A percentile compares a stretch with the other conserved stretches of the same genome.
Evolutionary conservation across 2,113 vertebrate genomes (phyloP).

Genomic region (Naja naja): DNA sequence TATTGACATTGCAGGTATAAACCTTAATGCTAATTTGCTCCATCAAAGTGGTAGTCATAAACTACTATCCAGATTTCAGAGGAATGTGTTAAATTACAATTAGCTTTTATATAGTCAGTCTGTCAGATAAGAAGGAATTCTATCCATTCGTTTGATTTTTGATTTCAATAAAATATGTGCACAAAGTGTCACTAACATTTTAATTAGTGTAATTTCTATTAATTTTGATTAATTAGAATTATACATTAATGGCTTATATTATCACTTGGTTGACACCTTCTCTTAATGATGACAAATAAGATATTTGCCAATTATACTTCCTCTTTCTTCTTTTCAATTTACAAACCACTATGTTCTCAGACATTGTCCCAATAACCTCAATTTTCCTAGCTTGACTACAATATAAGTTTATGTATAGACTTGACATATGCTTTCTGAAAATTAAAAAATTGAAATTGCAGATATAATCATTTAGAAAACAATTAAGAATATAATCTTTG

Average conservation of each 20-base stretch:
- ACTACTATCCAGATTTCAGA: background rate
- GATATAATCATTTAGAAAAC: background rate
- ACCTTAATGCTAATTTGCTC: background rate
- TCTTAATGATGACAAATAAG: background rate
- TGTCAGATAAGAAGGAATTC: background rate
- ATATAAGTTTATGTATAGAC: background rate
- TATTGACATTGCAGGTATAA: background rate
- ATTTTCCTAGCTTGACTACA: background rate
- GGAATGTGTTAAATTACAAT: background rate
- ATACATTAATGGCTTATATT: background rate
- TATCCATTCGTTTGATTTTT: background rate
- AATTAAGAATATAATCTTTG: background rate
- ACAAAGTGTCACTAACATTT: background rate
- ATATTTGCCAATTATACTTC: background rate
- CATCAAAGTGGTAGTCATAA: background rate
- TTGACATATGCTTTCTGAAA: background rate
- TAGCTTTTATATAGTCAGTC: background rate
- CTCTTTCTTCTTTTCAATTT: background rate
- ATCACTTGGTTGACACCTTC: background rate
- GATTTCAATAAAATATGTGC: background rate
- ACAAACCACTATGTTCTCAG: background rate
- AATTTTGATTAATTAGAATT: background rate
- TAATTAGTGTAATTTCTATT: background rate
- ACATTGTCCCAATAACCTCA: background rate
- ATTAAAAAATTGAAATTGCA: background rate